Evolutionary conservation across 2,888 invertebrate genomes (phyloP), one percentile per base, ranked within the genome.

Genomic region (Augochlorella aurata): DNA sequence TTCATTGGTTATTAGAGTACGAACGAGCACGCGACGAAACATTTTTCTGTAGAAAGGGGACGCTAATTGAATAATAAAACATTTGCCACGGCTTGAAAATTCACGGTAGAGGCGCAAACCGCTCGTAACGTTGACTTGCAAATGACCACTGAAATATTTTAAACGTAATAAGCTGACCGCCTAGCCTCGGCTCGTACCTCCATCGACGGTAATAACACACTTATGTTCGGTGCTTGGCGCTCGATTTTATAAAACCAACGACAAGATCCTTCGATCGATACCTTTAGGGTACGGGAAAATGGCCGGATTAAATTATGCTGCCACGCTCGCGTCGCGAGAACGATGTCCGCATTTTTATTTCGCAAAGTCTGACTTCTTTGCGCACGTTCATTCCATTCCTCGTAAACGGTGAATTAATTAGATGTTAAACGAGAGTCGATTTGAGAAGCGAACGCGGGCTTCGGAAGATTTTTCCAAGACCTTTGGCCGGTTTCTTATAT

Each of bases 131-230:
- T 73, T 54, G 78, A 54, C 67, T 82, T 75, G 49, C 72, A 74
- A 82, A 81, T 75, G 29, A 67, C 66, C 21, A 18, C n/a, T 29
- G 18, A 70, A 75, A 54, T 68, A 69, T 73, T 81, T 85, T 85
- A 73, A 74, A 77, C 18, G 50, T 74, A 81, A 85, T 77, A 74
- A 82, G 78, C 44, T 29, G 49, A 12, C 18, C 10, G 61, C 50
- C 44, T 66, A 29, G 66, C 75, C 24, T 61, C 47, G 45, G 8
- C 16, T 38, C 63, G 63, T 29, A 50, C 9, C 74, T n/a, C 58
- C 50, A 50, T 58, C 29, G 44, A 54, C n/a, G 50, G 61, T 81
- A 81, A 74, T 81, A 74, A 81, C 67, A 75, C 47, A n/a, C 45
- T 71, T 45, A 49, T 29, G 52, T 21, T 21, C 29, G 21, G n/a